A percentile compares a stretch with the other conserved stretches of the same genome.
Conservation (phyloP, 2,888 invertebrate species). For the Erpobdella octoculata region DNA sequence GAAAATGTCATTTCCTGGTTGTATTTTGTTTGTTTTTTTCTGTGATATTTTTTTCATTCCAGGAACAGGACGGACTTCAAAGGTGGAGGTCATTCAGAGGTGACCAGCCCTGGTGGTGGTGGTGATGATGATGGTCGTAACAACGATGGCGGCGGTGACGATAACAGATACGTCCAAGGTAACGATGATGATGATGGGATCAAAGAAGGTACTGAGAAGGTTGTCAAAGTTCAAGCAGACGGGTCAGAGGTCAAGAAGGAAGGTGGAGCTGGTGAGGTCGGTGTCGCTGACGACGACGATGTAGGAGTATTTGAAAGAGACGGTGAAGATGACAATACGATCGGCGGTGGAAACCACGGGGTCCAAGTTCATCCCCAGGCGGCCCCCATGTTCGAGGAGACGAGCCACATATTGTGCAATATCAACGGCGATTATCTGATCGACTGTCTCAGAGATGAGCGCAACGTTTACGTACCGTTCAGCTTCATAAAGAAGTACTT, state of each 20-base stretch:
- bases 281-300: neutral
- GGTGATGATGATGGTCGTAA: no score
- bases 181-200: neutral
- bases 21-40: neutral
- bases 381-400: neutral
- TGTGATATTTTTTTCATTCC: neutral
- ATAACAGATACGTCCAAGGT: neutral
- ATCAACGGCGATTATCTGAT: neutral
- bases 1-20: neutral
- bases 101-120: no score
- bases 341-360: neutral
- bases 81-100: no score
- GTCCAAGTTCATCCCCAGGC: neutral
- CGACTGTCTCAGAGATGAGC: neutral
- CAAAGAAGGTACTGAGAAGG: neutral
- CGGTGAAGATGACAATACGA: neutral
- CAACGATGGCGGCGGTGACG: no score
- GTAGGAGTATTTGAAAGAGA: neutral
- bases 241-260: neutral
- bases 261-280: neutral
- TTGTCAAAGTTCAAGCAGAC: no score
- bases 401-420: neutral
- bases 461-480: conserved; percentile 1
- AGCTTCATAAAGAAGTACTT: conserved; percentile 4
- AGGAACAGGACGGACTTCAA: conserved; percentile 1